Evolutionary conservation across 2,797 vertebrate species (phyloP).

Genomic region (Neopelma chrysocephalum): DNA sequence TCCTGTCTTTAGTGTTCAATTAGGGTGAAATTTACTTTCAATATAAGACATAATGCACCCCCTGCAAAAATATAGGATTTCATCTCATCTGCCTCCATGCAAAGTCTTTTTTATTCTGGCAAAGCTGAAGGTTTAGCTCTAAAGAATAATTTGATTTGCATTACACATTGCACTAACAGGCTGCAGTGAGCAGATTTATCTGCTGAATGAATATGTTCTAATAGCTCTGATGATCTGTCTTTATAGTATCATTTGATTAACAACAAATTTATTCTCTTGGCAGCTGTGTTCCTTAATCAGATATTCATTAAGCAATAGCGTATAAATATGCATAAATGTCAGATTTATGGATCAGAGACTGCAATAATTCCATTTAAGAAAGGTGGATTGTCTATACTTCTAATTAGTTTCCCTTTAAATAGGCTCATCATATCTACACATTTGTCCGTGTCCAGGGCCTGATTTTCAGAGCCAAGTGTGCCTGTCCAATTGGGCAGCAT

Average conservation of each 20-base stretch:
- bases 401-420: constrained; percentile 39
- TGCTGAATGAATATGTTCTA: constrained; percentile 69
- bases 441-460: background rate
- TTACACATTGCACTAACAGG: constrained; percentile 24
- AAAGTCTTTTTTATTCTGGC: constrained; percentile 35
- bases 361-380: constrained; percentile 63
- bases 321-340: constrained; percentile 75
- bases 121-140: constrained; percentile 42
- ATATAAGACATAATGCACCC: constrained; percentile 25
- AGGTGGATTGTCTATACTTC: constrained; percentile 53
- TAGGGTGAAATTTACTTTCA: constrained; percentile 61
- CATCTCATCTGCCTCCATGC: constrained; percentile 15
- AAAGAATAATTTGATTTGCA: constrained; percentile 54
- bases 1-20: constrained; percentile 58
- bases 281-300: constrained; percentile 76
- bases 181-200: constrained; percentile 55
- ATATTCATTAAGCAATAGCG: constrained; percentile 70
- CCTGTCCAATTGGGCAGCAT: background rate
- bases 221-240: constrained; percentile 74
- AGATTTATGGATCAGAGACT: constrained; percentile 67
- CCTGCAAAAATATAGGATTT: constrained; percentile 21
- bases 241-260: constrained; percentile 75
- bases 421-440: background rate
- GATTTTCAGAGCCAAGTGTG: background rate
- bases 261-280: constrained; percentile 74